Percentiles rank a stretch among this genome's conserved stretches.
phyloP scores from a whole-genome alignment of 2,888 invertebrate species.

The Polyploca ridens region DNA sequence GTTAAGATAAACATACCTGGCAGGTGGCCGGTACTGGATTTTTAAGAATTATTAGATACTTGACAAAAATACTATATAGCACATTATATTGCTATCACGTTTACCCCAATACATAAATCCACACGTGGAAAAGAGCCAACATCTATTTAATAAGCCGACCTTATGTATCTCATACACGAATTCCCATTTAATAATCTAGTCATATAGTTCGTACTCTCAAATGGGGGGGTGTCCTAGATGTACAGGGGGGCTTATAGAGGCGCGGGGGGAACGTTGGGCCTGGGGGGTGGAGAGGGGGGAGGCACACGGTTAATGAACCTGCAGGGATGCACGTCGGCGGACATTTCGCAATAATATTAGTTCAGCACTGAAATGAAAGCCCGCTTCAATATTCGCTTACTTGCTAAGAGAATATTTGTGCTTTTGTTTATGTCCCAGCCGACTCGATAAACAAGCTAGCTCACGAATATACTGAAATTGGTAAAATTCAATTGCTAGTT shows the following conservation, averaged over 20 bases:
- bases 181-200: slow-evolving; percentile 50
- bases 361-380: slow-evolving; percentile 41
- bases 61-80: no score
- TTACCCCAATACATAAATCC: slow-evolving; percentile 11
- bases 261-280: slow-evolving; percentile 18
- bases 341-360: slow-evolving; percentile 71
- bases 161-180: slow-evolving; percentile 34
- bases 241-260: slow-evolving; percentile 13
- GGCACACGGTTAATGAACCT: slow-evolving; percentile 67
- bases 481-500: not conserved
- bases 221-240: slow-evolving; percentile 25
- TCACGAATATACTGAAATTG: not conserved
- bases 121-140: slow-evolving; percentile 9
- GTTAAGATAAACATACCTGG: no score
- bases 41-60: no score
- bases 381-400: slow-evolving; percentile 7
- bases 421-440: not conserved
- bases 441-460: not conserved
- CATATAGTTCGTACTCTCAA: slow-evolving; percentile 39
- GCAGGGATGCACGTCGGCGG: slow-evolving; percentile 66
- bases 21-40: not conserved
- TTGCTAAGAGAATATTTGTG: slow-evolving; percentile 3
- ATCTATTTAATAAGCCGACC: slow-evolving; percentile 13
- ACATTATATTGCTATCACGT: not conserved
- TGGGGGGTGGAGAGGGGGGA: slow-evolving; percentile 38